A percentile compares a stretch with the other conserved stretches of the same genome.
Conservation (phyloP, 2,888 invertebrate genomes). For the Hirtodrosophila duncani region DNA sequence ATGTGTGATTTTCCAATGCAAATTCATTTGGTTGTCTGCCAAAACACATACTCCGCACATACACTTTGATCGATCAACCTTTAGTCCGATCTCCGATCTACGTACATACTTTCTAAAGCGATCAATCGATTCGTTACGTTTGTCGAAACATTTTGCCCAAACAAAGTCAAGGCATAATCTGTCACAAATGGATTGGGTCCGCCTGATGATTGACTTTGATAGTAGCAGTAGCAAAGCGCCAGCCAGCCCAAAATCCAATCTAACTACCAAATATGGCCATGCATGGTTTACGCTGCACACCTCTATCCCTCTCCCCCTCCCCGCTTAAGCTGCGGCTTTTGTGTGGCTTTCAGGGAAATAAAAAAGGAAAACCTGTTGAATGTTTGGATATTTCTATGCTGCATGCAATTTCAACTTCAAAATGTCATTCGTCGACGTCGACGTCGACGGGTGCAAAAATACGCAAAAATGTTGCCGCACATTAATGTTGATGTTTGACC, state of each 20-base stretch:
- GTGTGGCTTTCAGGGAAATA: slow-evolving; percentile 34
- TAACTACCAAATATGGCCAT: slow-evolving; percentile 44
- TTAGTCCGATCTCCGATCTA: too few species aligned
- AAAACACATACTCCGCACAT: slow-evolving; percentile 13
- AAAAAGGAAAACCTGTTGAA: slow-evolving; percentile 32
- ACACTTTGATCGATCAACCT: slow-evolving; percentile 52
- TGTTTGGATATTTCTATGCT: slow-evolving; percentile 16
- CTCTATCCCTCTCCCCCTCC: slow-evolving; percentile 10
- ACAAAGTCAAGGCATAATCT: slow-evolving; percentile 64
- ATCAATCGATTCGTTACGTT: slow-evolving; percentile 34
- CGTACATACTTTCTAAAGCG: slow-evolving; percentile 59
- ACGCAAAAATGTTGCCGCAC: slow-evolving; percentile 36
- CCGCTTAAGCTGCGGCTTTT: slow-evolving; percentile 20
- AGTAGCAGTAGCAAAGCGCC: slow-evolving; percentile 45
- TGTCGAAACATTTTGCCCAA: slow-evolving; percentile 38
- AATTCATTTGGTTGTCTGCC: slow-evolving; percentile 41
- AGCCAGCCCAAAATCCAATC: slow-evolving; percentile 6
- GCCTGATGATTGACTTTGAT: slow-evolving; percentile 58
- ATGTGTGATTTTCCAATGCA: slow-evolving; percentile 46
- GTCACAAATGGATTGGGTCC: slow-evolving; percentile 64
- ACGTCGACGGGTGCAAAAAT: slow-evolving; percentile 21
- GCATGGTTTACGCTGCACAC: slow-evolving; percentile 26
- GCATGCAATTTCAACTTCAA: slow-evolving; percentile 50
- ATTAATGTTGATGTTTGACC: slow-evolving; percentile 38
- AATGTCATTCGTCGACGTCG: slow-evolving; percentile 25